phyloP scores from a whole-genome alignment of 2,888 invertebrate genomes.

The Spilosoma lubricipeda region DNA sequence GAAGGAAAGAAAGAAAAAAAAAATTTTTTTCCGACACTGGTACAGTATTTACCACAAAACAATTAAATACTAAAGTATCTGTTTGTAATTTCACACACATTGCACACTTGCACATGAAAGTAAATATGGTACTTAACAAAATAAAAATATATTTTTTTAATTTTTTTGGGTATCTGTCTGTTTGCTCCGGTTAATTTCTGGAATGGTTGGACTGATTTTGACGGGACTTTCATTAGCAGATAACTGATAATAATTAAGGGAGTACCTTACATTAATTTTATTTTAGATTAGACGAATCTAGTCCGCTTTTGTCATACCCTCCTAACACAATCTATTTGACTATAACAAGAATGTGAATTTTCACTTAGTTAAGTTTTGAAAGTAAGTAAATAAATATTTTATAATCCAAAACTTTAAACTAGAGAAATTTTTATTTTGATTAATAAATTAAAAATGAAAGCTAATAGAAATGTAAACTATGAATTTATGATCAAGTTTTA shows the following conservation, averaged over 20 bases:
- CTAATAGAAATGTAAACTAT: background rate
- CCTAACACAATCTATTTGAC: background rate
- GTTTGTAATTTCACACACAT: too few relatives aligned
- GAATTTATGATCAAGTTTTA: background rate
- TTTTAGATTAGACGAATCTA: too few relatives aligned
- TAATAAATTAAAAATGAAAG: background rate
- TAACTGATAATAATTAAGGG: too few relatives aligned
- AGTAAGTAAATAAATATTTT: background rate
- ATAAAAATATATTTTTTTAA: too few relatives aligned
- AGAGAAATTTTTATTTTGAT: background rate
- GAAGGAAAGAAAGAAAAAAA: constrained; percentile 30
- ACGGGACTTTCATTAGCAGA: too few relatives aligned
- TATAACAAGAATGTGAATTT: background rate
- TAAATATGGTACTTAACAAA: too few relatives aligned
- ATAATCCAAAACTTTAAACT: background rate
- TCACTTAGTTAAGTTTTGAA: background rate
- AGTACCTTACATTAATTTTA: too few relatives aligned
- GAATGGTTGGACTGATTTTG: too few relatives aligned
- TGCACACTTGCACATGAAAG: too few relatives aligned
- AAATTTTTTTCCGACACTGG: background rate
- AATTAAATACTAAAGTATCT: background rate
- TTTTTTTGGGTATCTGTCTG: too few relatives aligned
- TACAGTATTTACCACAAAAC: background rate
- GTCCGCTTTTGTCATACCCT: too few relatives aligned
- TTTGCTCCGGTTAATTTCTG: too few relatives aligned